Base-by-base conservation (phyloP, 2,113 vertebrate species). In the Coreoperca whiteheadi region DNA sequence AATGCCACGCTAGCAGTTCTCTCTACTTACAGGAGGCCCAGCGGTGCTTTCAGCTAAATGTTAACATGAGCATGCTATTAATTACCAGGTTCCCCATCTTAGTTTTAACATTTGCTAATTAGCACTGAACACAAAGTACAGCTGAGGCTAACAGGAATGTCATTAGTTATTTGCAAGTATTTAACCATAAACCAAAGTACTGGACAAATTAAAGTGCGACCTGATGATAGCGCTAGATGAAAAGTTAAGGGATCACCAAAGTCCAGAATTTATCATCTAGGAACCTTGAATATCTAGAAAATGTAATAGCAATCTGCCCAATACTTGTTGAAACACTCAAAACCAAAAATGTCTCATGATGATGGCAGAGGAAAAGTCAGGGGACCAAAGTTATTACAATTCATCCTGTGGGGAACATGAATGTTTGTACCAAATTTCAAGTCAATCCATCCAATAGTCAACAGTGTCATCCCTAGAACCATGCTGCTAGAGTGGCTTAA, bases 101-200 rank as follows among this genome's bases (percentile, higher is more conserved):
- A 30, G 25, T 59, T 59, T 15, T 43, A 46, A 16, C 23, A 56
- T 43, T 41, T 2, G 25, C 16, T 20, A 9, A 59, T 9, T 21
- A 73, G n/a, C 54, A 39, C 32, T 53, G 7, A 43, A 59, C 37
- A 72, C 4, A 20, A 57, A 54, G 70, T 72, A 72, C n/a, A 57
- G 70, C 37, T 41, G 15, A 21, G 34, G 34, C 51, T 56, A 37
- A 46, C 43, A 30, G 37, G 54, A 69, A 61, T 1, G 41, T 34
- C 28, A 50, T 10, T 48, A n/a, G n/a, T n/a, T n/a, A n/a, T 74
- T 23, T 48, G 57, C 20, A 14, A 12, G 50, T 25, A 39, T 74
- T 32, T 34, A 20, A 63, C 66, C 61, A n/a, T 2, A 34, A 60
- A 56, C n/a, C n/a, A 53, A 53, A 6, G 2, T 48, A 18, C 2